Base-by-base conservation (phyloP, 2,888 invertebrate species). In the Oscheius myriophilus region DNA sequence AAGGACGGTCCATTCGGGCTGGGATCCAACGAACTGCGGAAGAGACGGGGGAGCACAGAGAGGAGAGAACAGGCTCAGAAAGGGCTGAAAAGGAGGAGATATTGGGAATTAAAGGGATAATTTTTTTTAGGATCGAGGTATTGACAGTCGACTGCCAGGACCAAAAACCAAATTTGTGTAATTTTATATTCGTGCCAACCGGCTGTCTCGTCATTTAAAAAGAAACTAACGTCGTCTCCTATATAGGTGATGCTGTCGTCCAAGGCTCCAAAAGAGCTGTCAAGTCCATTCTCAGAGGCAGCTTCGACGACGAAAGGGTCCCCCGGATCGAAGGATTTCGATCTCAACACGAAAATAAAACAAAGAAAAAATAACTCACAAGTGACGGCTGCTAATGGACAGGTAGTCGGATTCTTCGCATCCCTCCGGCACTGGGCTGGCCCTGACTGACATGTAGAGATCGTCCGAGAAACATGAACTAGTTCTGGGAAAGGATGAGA, bases 361-460 rank as follows among this genome's bases (percentile, higher is more conserved):
- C 12, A 1, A 41, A 26, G 25, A 54, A 39, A 25, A 12, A n/a
- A 45, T 12, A 49, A 53, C 63, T n/a, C 18, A 67, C 67, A 25
- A 26, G 23, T 67, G 67, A 18, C 53, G 26, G 61, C 67, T 54
- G 41, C 11, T 52, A 42, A 66, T 33, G 21, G 61, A 61, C 21
- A 61, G 61, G 21, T 25, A 61, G 49, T 61, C 61, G 16, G 26
- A n/a, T 21, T 61, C 59, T 16, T 18, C 39, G 25, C 45, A 39
- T 9, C 3, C 12, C 12, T 58, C 58, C 7, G 61, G 49, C 9
- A 33, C 18, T n/a, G 67, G 67, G 52, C 67, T 67, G 26, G 61
- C 52, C 12, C 61, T 45, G 21, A 61, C 67, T 18, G 67, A 67
- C 67, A 67, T 67, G 21, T 61, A 67, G 51, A 67, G 43, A 41